Conservation (phyloP, 2,797 vertebrate genomes). For the Sternarchorhynchus goeldii region DNA sequence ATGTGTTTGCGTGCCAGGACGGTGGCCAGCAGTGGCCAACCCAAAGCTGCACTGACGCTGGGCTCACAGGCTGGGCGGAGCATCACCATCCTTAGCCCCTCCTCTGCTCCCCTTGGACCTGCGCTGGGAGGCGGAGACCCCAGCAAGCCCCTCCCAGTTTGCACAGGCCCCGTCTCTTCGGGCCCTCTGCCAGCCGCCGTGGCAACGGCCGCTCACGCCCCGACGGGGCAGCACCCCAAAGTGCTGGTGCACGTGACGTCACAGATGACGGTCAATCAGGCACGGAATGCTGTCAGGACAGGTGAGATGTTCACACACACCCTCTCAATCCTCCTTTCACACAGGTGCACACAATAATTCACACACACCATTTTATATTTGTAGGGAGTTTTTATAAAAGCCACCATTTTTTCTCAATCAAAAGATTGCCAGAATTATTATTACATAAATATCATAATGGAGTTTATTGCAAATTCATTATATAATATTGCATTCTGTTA, state of each 20-base stretch:
- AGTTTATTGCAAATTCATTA: neutral
- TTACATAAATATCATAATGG: too few relatives aligned
- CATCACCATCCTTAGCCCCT: conserved; percentile 84
- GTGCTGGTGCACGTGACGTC: conserved; percentile 88
- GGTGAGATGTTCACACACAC: conserved; percentile 70
- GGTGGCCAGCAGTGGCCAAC: conserved; percentile 79
- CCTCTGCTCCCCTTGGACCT: conserved; percentile 74
- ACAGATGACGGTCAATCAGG: conserved; percentile 98
- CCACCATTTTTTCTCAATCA: too few relatives aligned
- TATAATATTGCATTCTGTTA: neutral
- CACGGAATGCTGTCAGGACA: conserved; percentile 90
- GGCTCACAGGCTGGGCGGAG: conserved; percentile 82
- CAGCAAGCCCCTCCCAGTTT: conserved; percentile 74
- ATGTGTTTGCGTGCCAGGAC: conserved; percentile 72
- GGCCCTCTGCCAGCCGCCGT: conserved; percentile 77
- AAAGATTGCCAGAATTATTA: too few relatives aligned
- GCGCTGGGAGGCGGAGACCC: conserved; percentile 70
- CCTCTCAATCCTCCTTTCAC: neutral
- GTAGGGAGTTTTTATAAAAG: too few relatives aligned
- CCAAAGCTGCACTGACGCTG: conserved; percentile 85
- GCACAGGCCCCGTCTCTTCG: conserved; percentile 65
- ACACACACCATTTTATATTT: too few relatives aligned
- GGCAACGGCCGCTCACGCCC: conserved; percentile 84
- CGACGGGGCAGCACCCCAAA: conserved; percentile 89
- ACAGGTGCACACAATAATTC: too few relatives aligned